Evolutionary conservation across 2,888 invertebrate species (phyloP).

Genomic region (Tridacna gigas): DNA sequence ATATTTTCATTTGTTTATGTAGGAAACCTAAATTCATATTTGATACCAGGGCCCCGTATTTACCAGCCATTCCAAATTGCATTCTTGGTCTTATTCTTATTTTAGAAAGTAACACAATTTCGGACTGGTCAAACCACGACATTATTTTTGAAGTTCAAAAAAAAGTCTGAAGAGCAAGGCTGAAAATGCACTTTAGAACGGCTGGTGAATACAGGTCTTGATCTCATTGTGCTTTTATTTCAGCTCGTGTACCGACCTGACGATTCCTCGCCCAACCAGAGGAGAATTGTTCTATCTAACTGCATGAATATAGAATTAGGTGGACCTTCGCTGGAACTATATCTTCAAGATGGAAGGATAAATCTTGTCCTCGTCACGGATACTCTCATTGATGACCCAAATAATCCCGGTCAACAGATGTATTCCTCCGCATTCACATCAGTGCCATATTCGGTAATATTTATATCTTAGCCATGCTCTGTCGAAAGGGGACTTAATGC

Average conservation of each 20-base stretch:
- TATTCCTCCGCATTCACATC: neutral
- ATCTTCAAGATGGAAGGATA: constrained; percentile 16
- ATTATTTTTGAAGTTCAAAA: no score
- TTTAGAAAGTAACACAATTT: no score
- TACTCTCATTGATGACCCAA: neutral
- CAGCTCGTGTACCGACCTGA: constrained; percentile 36
- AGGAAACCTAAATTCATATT: no score
- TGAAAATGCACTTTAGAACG: no score
- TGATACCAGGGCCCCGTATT: no score
- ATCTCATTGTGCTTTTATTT: neutral
- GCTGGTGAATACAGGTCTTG: no score
- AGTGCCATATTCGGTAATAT: neutral
- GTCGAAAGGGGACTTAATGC: no score
- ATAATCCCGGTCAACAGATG: neutral
- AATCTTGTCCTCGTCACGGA: constrained; percentile 32
- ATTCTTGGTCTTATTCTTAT: no score
- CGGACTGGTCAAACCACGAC: no score
- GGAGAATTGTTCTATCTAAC: constrained; percentile 43
- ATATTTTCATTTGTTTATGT: no score
- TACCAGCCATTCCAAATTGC: no score
- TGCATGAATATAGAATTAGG: constrained; percentile 25
- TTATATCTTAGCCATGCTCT: neutral
- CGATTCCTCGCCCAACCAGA: neutral
- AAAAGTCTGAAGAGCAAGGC: no score
- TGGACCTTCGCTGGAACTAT: constrained; percentile 39